Percentiles rank a stretch among this genome's conserved stretches.
Conservation (phyloP, 1,140 invertebrate genomes). For the Drosophila teissieri region DNA sequence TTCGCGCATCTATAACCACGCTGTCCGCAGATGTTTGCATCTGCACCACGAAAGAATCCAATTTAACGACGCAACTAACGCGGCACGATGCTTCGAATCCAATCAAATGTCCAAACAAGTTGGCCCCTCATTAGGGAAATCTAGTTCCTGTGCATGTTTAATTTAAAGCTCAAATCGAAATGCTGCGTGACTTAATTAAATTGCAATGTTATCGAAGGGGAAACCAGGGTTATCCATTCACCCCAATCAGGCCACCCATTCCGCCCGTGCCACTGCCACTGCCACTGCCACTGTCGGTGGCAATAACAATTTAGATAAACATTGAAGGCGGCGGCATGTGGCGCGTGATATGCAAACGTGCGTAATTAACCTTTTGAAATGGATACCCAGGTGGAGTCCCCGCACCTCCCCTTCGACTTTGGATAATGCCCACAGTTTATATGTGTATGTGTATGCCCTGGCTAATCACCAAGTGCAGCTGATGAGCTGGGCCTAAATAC, state of each 20-base stretch:
- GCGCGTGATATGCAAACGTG: constrained; percentile 77
- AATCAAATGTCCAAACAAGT: constrained; percentile 48
- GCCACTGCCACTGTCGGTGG: constrained; percentile 30
- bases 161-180: constrained; percentile 72
- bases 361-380: constrained; percentile 75
- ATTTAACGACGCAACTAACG: constrained; percentile 2
- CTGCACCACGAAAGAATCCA: constrained; percentile 15
- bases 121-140: constrained; percentile 58
- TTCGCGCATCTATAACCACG: constrained; percentile 27
- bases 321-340: constrained; percentile 47
- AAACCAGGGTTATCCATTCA: not conserved
- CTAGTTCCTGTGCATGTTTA: constrained; percentile 47
- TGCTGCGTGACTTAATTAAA: constrained; percentile 81
- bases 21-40: constrained; percentile 25
- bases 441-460: not conserved
- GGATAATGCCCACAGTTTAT: not conserved
- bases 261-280: constrained; percentile 11
- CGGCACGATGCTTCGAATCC: not conserved
- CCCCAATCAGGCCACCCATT: too few relatives aligned
- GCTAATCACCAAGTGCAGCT: constrained; percentile 62
- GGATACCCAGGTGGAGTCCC: constrained; percentile 21
- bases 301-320: constrained; percentile 73
- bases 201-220: constrained; percentile 61
- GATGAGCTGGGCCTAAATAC: constrained; percentile 39
- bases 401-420: too few relatives aligned